Conservation (phyloP, 2,113 vertebrate species). For the Colossoma macropomum region DNA sequence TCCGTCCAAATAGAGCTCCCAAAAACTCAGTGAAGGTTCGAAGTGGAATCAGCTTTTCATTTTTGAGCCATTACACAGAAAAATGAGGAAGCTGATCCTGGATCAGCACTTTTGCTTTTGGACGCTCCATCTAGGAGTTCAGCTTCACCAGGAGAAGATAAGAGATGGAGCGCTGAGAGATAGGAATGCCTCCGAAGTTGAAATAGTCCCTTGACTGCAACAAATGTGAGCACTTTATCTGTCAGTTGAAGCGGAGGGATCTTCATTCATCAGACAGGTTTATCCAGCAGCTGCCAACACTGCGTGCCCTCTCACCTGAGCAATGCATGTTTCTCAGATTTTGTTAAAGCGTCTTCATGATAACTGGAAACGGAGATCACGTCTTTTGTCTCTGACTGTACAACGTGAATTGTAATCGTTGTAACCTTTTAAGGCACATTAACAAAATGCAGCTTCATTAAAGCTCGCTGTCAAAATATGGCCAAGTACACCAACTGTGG, state of each 20-base stretch:
- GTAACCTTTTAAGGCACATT: background rate
- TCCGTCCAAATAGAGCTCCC: background rate
- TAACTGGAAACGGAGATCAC: background rate
- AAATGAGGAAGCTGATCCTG: background rate
- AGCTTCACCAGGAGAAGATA: constrained; percentile 21
- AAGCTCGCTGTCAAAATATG: background rate
- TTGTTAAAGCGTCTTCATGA: background rate
- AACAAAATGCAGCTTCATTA: background rate
- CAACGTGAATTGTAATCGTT: background rate
- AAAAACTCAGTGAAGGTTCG: background rate
- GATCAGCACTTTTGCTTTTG: constrained; percentile 3
- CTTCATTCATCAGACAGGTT: constrained; percentile 46
- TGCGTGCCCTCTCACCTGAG: background rate
- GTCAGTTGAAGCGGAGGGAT: constrained; percentile 25
- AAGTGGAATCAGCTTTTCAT: background rate
- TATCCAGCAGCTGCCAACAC: constrained; percentile 1
- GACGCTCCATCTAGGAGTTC: background rate
- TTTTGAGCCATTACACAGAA: background rate
- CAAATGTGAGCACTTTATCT: constrained; percentile 50
- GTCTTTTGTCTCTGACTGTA: constrained; percentile 9
- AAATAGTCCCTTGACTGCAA: constrained; percentile 30
- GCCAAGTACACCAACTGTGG: no score
- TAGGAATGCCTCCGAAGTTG: constrained; percentile 10
- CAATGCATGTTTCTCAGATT: background rate
- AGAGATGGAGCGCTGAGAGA: background rate